Conservation (phyloP, 2,113 vertebrate genomes). For the Ciconia boyciana region DNA sequence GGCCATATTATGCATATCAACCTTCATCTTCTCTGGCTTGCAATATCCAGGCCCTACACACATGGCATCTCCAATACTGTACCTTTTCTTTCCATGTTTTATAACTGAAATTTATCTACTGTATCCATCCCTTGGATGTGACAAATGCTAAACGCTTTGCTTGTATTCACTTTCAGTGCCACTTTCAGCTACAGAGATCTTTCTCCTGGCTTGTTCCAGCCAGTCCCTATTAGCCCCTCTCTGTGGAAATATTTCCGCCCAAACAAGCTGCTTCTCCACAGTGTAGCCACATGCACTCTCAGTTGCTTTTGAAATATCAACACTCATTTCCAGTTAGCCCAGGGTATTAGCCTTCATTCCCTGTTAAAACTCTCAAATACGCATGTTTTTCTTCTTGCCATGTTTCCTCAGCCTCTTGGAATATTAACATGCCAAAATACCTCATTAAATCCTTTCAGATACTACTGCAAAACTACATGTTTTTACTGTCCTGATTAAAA, state of each 20-base stretch:
- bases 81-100: not conserved
- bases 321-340: not conserved
- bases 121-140: not conserved
- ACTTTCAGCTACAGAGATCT: not conserved
- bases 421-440: not conserved
- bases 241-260: not conserved
- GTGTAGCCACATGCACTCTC: not conserved
- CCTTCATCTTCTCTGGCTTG: not conserved
- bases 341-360: not conserved
- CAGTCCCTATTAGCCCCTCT: not conserved
- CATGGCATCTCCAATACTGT: not conserved
- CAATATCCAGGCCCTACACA: fast-evolving
- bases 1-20: not conserved
- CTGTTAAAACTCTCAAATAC: not conserved
- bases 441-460: not conserved
- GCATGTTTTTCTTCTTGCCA: not conserved
- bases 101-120: not conserved
- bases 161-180: not conserved
- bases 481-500: not conserved
- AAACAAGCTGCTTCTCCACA: not conserved
- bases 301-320: not conserved
- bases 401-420: not conserved
- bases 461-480: not conserved
- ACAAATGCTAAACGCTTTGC: not conserved
- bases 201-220: not conserved